Base-by-base conservation (phyloP, 2,888 invertebrate genomes). In the Andrena camellia region DNA sequence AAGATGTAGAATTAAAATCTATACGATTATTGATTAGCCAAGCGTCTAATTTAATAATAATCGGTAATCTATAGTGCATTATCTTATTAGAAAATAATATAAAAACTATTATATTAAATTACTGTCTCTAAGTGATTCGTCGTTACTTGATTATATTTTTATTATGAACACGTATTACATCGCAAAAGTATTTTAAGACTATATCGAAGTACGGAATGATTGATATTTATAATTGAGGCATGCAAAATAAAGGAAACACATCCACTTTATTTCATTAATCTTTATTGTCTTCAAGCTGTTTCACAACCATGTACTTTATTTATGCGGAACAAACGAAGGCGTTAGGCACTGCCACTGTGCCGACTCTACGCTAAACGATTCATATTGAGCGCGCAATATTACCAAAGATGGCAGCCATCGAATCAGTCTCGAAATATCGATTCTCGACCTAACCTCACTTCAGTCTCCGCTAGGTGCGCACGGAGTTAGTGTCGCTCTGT, bases 401-500 rank as follows among this genome's bases (percentile, higher is more conserved):
- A 33, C 42, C 26, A 78, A 66, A 75, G 29, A 76, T 80, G 81
- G 74, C 79, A 57, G 20, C 23, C 23, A 67, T 80, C 79, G 82
- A 81, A 59, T 26, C 0, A 63, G 7, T n/a, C 48, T 84, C 84
- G 76, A 73, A 69, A 42, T 63, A 79, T 84, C 81, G 84, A 76
- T 66, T 74, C 52, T 84, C 82, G 76, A 89, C 88, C 82, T 90
- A 88, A 88, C 87, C 88, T 89, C 86, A 76, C 83, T 68, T 54
- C 77, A 86, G 86, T 84, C 57, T 71, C 84, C 87, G 89, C 86
- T 88, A 86, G 88, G 74, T 89, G 89, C 89, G 89, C 83, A 78
- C 78, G 60, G 84, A 83, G 86, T 88, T 86, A 84, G 85, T 78
- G 74, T 78, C 72, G 85, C 60, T 78, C 66, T 72, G 74, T 74